These are phyloP conservation scores for Pseudoatta argentina DNA, from an alignment of 1,140 invertebrate genomes.

Conservation along the genomic window DNA sequence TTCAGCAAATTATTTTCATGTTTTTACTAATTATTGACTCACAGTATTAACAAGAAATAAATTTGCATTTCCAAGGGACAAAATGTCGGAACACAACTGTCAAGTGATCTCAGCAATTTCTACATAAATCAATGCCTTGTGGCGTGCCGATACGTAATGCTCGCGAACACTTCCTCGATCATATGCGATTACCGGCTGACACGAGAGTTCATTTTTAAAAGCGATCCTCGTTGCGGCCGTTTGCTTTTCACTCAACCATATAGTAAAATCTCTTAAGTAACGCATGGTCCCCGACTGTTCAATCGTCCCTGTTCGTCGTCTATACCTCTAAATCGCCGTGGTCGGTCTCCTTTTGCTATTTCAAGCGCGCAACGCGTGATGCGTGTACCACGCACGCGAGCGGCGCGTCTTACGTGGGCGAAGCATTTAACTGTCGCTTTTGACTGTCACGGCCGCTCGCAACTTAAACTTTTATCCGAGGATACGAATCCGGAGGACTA, in stretches of 20 bases:
- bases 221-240: slow-evolving; percentile 18
- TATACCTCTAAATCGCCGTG: slow-evolving; percentile 33
- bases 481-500: not conserved
- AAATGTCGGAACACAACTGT: not conserved
- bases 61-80: not conserved
- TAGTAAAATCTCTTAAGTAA: slow-evolving; percentile 65
- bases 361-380: not conserved
- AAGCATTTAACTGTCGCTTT: slow-evolving; percentile 20
- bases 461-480: slow-evolving; percentile 10
- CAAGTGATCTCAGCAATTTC: slow-evolving; percentile 59
- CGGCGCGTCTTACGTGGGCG: slow-evolving; percentile 33
- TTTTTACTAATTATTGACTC: no score
- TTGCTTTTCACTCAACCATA: slow-evolving; percentile 50
- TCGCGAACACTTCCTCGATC: slow-evolving; percentile 73
- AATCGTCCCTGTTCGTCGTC: slow-evolving; percentile 48
- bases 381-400: slow-evolving; percentile 31
- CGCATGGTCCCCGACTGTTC: slow-evolving; percentile 16
- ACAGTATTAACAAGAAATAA: not conserved
- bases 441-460: slow-evolving; percentile 41
- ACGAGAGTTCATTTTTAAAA: slow-evolving; percentile 56
- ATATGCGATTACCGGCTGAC: slow-evolving; percentile 69
- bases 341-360: not conserved
- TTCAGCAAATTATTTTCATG: no score
- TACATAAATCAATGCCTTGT: slow-evolving; percentile 68
- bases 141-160: slow-evolving; percentile 67